Conservation (phyloP, 2,888 invertebrate species). For the Torymus tubicola region DNA sequence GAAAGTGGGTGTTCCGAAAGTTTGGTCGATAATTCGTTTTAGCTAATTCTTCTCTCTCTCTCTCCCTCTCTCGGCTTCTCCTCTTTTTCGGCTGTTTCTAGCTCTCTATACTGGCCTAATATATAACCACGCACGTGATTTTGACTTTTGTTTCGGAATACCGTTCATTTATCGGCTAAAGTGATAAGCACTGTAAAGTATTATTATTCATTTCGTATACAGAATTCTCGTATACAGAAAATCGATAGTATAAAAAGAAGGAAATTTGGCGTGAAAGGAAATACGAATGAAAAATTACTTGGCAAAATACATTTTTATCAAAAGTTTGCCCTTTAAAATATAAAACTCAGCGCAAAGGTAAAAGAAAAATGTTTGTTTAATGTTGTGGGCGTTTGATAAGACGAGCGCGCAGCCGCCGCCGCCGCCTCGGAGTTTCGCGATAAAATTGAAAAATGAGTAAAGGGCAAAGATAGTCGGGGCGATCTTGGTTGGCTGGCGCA, state of each 20-base stretch:
- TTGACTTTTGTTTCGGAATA: too few relatives aligned
- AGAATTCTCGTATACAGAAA: too few relatives aligned
- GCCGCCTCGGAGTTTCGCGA: conserved; percentile 40
- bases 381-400: conserved; percentile 51
- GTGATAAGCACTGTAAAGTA: too few relatives aligned
- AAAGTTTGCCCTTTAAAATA: conserved; percentile 30
- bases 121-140: neutral
- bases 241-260: neutral
- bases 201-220: too few relatives aligned
- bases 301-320: conserved; percentile 30
- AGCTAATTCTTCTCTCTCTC: conserved; percentile 61
- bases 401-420: neutral
- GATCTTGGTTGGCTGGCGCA: conserved; percentile 34
- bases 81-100: conserved; percentile 7
- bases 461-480: conserved; percentile 51
- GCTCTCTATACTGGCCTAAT: neutral
- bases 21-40: conserved; percentile 67
- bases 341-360: conserved; percentile 33
- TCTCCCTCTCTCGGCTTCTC: neutral
- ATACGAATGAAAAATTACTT: conserved; percentile 24
- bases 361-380: conserved; percentile 54
- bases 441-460: conserved; percentile 59
- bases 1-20: conserved; percentile 62
- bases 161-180: too few relatives aligned
- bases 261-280: conserved; percentile 4